A percentile compares a stretch with the other conserved stretches of the same genome.
These are phyloP conservation scores for Auanema freiburgensis DNA, from an alignment of 2,888 invertebrate genomes.

Conservation along the genomic window DNA sequence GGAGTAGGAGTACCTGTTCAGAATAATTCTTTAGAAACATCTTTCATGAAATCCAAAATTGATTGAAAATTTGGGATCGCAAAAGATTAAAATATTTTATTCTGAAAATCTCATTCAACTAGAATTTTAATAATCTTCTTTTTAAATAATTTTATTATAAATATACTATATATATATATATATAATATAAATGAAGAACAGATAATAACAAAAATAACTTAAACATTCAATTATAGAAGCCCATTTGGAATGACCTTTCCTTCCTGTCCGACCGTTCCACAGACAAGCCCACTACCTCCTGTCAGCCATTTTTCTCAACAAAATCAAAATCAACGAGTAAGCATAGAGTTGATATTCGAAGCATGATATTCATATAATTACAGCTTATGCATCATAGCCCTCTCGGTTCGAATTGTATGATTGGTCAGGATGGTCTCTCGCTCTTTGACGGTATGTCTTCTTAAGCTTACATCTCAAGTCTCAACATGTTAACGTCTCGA, in stretches of 20 bases:
- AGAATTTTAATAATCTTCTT: not conserved
- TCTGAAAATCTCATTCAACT: not conserved
- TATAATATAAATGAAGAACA: not conserved
- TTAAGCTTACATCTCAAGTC: not conserved
- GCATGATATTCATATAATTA: not conserved
- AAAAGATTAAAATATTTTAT: not conserved
- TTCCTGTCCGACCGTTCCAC: conserved; percentile 7
- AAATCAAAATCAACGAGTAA: conserved; percentile 20
- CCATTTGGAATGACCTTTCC: conserved; percentile 20
- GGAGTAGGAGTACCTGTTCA: too few species aligned
- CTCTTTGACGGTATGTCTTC: conserved; percentile 15
- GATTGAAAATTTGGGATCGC: not conserved
- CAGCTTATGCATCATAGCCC: too few species aligned
- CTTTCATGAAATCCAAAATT: not conserved
- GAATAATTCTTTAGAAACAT: too few species aligned
- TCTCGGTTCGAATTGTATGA: too few species aligned
- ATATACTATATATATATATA: too few species aligned
- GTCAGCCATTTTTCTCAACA: conserved; percentile 39
- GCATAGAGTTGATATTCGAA: not conserved
- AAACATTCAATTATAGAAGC: conserved; percentile 11
- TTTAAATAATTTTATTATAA: too few species aligned
- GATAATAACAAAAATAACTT: not conserved
- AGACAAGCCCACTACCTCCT: conserved; percentile 32
- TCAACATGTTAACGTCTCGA: too few species aligned
- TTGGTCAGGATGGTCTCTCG: conserved; percentile 8